A percentile compares a stretch with the other conserved stretches of the same genome.
Conservation (phyloP, 2,888 invertebrate genomes). For the Steinernema hermaphroditum region DNA sequence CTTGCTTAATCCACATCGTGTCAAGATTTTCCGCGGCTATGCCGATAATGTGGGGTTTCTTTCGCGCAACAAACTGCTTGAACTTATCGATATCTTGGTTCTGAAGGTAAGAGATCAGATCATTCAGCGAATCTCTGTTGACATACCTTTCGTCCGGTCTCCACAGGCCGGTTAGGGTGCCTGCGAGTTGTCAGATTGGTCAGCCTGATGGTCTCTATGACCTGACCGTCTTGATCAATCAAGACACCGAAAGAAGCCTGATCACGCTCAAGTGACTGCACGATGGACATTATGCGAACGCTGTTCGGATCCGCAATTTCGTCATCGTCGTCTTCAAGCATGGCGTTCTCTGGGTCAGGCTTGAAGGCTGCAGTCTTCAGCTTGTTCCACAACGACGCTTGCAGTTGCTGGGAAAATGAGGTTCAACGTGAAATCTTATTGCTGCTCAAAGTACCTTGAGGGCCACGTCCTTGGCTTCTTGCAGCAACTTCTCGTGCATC, state of each 20-base stretch:
- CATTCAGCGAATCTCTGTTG: neutral
- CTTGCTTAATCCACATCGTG: conserved; percentile 70
- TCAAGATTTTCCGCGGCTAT: conserved; percentile 80
- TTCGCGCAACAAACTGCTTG: conserved; percentile 77
- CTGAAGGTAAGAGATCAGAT: too few species aligned
- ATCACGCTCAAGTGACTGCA: conserved; percentile 71
- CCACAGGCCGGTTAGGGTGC: conserved; percentile 36
- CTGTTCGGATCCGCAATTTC: conserved; percentile 79
- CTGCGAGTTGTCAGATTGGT: conserved; percentile 78
- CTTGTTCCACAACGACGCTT: conserved; percentile 69
- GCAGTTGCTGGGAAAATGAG: neutral
- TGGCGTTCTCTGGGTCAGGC: conserved; percentile 36
- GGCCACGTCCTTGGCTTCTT: conserved; percentile 77
- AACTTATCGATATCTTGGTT: conserved; percentile 53
- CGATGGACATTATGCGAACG: conserved; percentile 82
- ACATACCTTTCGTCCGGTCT: conserved; percentile 44
- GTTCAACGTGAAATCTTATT: too few species aligned
- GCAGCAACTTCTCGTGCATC: conserved; percentile 77
- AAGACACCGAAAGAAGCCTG: conserved; percentile 74
- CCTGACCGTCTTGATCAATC: conserved; percentile 85
- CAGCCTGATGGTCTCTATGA: conserved; percentile 85
- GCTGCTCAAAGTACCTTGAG: conserved; percentile 65
- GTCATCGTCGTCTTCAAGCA: conserved; percentile 60
- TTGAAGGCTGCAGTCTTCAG: conserved; percentile 43
- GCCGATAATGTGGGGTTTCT: conserved; percentile 90